Percentiles rank a stretch among this genome's conserved stretches.
Conservation (phyloP, 92 coral and sea anemone species). For the Palythoa grandiflora region DNA sequence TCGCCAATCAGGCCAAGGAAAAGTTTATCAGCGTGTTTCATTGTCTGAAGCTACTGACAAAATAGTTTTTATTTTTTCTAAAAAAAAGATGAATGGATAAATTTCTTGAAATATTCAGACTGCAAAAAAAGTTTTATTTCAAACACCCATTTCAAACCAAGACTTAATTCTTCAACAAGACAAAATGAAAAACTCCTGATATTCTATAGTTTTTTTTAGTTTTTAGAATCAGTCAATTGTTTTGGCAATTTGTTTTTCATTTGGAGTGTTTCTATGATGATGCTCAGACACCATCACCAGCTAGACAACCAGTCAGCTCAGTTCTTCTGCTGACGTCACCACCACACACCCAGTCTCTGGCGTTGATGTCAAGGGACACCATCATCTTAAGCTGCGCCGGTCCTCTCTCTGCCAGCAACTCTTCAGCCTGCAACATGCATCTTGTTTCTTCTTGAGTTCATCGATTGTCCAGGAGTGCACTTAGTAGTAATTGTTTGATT, state of each 20-base stretch:
- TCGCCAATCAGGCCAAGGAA: slow-evolving; percentile 11
- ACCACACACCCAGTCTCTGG: slow-evolving; percentile 16
- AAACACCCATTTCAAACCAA: no score
- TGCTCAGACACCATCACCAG: slow-evolving; percentile 1
- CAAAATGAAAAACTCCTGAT: no score
- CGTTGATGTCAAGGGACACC: neutral
- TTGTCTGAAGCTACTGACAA: slow-evolving; percentile 4
- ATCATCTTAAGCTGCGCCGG: slow-evolving; percentile 19
- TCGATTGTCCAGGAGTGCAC: neutral
- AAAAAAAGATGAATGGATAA: neutral
- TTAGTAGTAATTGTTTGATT: slow-evolving; percentile 10
- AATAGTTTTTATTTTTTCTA: neutral
- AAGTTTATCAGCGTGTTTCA: neutral
- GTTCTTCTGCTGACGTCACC: neutral
- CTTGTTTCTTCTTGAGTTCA: slow-evolving; percentile 26
- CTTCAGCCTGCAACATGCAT: slow-evolving; percentile 19
- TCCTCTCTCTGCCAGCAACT: slow-evolving; percentile 9
- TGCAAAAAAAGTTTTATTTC: no score
- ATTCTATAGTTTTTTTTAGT: no score
- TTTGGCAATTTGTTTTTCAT: neutral
- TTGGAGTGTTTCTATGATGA: neutral
- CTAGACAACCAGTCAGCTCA: slow-evolving; percentile 24
- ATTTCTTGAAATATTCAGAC: neutral
- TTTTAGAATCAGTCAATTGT: neutral
- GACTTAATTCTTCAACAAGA: neutral